These are phyloP conservation scores for Xiphias gladius DNA, from an alignment of 2,113 vertebrate genomes.

Conservation along the genomic window DNA sequence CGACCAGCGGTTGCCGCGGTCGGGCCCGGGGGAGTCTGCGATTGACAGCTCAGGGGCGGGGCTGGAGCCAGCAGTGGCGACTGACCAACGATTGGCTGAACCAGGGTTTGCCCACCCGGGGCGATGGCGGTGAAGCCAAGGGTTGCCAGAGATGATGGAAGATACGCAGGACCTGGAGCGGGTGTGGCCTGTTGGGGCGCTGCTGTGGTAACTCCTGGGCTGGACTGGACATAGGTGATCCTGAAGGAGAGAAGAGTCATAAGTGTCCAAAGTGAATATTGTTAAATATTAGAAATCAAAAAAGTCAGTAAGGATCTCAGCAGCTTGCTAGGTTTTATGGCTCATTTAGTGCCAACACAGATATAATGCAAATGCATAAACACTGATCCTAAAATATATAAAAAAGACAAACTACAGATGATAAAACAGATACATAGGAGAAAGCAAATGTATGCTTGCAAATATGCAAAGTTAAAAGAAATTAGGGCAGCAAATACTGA, in stretches of 20 bases:
- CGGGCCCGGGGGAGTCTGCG: conserved; percentile 76
- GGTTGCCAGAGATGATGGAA: conserved; percentile 81
- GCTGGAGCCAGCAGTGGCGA: conserved; percentile 85
- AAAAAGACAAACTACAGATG: not conserved
- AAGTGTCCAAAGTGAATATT: not conserved
- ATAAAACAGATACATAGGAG: not conserved
- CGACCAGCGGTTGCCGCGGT: conserved; percentile 61
- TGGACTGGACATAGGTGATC: conserved; percentile 92
- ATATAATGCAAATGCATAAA: not conserved
- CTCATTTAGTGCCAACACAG: not conserved
- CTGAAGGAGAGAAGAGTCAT: conserved; percentile 67
- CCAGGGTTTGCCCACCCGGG: conserved; percentile 85
- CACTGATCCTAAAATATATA: not conserved
- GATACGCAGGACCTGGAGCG: conserved; percentile 75
- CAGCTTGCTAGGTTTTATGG: not conserved
- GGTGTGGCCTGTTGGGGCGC: conserved; percentile 81
- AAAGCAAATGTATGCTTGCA: not conserved
- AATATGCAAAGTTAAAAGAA: not conserved
- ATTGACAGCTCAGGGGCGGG: conserved; percentile 82
- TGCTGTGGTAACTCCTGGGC: conserved; percentile 78
- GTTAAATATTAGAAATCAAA: not conserved
- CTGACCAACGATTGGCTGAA: conserved; percentile 89
- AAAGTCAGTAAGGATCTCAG: not conserved
- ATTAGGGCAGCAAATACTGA: not conserved
- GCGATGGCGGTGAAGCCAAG: conserved; percentile 90